Evolutionary conservation across 2,888 invertebrate genomes (phyloP).

Genomic region (Thymelicus sylvestris): DNA sequence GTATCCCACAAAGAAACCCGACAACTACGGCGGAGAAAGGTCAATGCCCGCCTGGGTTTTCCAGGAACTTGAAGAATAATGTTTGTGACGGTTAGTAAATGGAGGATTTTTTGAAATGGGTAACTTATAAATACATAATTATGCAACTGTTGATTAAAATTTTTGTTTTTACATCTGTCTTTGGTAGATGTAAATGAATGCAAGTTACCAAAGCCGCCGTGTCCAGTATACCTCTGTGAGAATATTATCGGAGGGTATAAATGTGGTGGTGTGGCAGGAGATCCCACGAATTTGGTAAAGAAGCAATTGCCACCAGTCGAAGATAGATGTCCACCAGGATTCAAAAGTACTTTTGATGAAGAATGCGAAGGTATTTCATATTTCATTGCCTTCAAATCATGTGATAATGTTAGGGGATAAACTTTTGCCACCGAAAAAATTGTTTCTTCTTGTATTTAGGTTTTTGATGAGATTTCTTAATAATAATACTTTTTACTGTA

Average conservation of each 20-base stretch:
- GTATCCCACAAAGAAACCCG: slow-evolving; percentile 66
- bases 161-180: background rate
- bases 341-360: slow-evolving; percentile 64
- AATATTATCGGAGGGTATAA: slow-evolving; percentile 79
- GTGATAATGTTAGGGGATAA: no score
- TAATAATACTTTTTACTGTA: background rate
- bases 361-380: slow-evolving; percentile 77
- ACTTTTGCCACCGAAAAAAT: no score
- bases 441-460: no score
- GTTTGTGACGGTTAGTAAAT: slow-evolving; percentile 78
- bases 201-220: slow-evolving; percentile 67
- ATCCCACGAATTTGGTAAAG: slow-evolving; percentile 58
- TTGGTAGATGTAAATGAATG: slow-evolving; percentile 94
- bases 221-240: slow-evolving; percentile 69
- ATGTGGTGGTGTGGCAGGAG: slow-evolving; percentile 70
- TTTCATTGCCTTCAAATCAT: no score
- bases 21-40: slow-evolving; percentile 56
- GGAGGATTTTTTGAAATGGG: no score
- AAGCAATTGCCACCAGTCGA: slow-evolving; percentile 51
- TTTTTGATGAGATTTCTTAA: no score
- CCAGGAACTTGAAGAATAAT: slow-evolving; percentile 75
- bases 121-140: no score
- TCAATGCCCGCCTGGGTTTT: slow-evolving; percentile 82
- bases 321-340: slow-evolving; percentile 83
- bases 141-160: no score